Conservation (phyloP, 2,888 invertebrate species). For the Drosophila meridionalis region DNA sequence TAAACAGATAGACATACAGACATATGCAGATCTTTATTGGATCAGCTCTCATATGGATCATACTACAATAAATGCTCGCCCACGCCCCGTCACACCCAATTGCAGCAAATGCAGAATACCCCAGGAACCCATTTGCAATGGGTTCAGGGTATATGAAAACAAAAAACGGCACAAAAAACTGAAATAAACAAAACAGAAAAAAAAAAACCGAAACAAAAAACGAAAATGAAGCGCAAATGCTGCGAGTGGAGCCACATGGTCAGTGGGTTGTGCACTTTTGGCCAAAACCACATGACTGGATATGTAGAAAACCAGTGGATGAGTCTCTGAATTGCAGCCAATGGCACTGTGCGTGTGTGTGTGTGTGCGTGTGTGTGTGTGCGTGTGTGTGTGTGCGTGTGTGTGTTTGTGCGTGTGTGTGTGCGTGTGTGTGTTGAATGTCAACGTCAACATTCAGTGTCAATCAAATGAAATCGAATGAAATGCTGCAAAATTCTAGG, state of each 20-base stretch:
- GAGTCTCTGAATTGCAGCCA: conserved; percentile 13
- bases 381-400: conserved; percentile 5
- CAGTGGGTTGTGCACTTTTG: conserved; percentile 70
- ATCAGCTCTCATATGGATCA: not conserved
- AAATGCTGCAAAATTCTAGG: conserved; percentile 71
- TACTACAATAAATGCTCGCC: not conserved
- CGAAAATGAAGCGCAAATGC: conserved; percentile 20
- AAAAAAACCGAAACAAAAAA: conserved; percentile 7
- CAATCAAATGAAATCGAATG: conserved; percentile 63
- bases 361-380: no score
- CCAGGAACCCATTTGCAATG: not conserved
- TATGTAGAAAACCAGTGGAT: conserved; percentile 60
- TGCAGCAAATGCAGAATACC: not conserved
- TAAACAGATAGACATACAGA: not conserved
- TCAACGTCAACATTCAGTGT: conserved; percentile 72
- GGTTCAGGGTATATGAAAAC: conserved; percentile 3
- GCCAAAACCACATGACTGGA: conserved; percentile 67
- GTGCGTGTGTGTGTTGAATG: conserved; percentile 58
- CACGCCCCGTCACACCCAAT: not conserved
- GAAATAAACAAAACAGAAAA: not conserved
- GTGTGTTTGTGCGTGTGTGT: conserved; percentile 8
- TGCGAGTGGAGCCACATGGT: conserved; percentile 57
- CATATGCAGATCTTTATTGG: no score
- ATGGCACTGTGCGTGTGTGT: not conserved
- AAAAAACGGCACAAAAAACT: not conserved